Base-by-base conservation (phyloP, 2,113 vertebrate species). In the Triplophysa rosa region DNA sequence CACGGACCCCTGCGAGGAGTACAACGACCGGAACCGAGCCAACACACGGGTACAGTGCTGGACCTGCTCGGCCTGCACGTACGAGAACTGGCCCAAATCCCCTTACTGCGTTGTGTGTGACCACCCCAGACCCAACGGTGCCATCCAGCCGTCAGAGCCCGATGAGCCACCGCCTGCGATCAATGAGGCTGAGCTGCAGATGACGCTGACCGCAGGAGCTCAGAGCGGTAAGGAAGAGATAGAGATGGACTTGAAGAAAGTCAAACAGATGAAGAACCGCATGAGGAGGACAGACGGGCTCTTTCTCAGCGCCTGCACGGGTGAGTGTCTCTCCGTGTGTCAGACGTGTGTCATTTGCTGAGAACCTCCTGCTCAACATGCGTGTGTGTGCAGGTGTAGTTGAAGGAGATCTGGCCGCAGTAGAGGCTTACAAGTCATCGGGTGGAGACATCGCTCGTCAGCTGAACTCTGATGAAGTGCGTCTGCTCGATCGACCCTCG, bases 221-320 rank as follows among this genome's bases (percentile, higher is more conserved):
- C 33, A 37, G 33, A 92, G 92, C 87, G 94, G 95, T 88, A 96
- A 98, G 77, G 96, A 96, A 76, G 93, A 96, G 14, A 37, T 37
- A 6, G 95, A 98, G 90, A 94, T 96, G 74, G 96, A 97, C 91
- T 97, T 98, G 89, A 99, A 99, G 93, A 98, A 95, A 81, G 89
- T 98, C 84, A 99, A 99, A 88, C 98, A 99, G 89, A 99, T 99
- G 84, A 97, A 96, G 90, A 99, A 99, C 81, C 91, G 98, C 85
- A 98, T 99, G 97, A 96, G 97, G 89, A 95, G 96, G 92, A 96
- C 95, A 11, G 98, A 99, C 86, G 98, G 97, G 97, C 92, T 98
- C 4, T 99, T 99, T 84, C 95, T 99, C 80, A 99, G 95, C 82
- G 98, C 98, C 24, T 99, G 98, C 78, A 94, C 97, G 72, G 98